These are phyloP conservation scores for Fistularia tabacaria DNA, from an alignment of 2,797 vertebrate genomes.

Conservation along the genomic window DNA sequence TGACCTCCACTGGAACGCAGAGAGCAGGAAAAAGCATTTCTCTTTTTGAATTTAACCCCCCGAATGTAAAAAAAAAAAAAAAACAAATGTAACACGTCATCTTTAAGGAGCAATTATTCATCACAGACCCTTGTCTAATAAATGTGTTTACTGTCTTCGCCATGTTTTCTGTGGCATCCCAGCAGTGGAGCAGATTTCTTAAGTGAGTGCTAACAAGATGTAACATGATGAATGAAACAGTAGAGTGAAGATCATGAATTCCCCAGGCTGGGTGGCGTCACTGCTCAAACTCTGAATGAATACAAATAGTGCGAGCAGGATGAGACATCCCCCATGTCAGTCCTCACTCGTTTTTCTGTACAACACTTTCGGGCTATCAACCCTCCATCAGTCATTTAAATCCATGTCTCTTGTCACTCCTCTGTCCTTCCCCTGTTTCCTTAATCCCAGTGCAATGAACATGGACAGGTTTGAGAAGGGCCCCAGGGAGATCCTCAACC, in stretches of 20 bases:
- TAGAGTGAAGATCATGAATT: slow-evolving; percentile 28
- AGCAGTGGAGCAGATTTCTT: slow-evolving; percentile 11
- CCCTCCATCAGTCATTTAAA: slow-evolving; percentile 33
- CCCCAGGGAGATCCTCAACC: slow-evolving; percentile 94
- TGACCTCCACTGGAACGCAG: too few relatives aligned
- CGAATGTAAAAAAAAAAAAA: too few relatives aligned
- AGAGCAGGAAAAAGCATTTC: too few relatives aligned
- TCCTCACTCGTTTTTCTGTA: slow-evolving; percentile 25
- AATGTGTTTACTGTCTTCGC: background rate
- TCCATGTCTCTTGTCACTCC: slow-evolving; percentile 7
- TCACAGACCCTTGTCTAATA: background rate
- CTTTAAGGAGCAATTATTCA: too few relatives aligned
- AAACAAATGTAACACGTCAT: too few relatives aligned
- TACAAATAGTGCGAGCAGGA: slow-evolving; percentile 21
- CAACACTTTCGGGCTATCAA: slow-evolving; percentile 19
- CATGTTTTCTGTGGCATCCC: background rate
- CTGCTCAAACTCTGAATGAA: slow-evolving; percentile 24
- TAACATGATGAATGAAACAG: slow-evolving; percentile 23
- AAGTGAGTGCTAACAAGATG: slow-evolving; percentile 17
- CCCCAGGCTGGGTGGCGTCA: slow-evolving; percentile 19
- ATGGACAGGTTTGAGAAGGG: slow-evolving; percentile 97
- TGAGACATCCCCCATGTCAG: slow-evolving; percentile 39
- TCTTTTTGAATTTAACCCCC: too few relatives aligned
- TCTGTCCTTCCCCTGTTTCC: slow-evolving; percentile 31
- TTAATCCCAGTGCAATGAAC: slow-evolving; percentile 90